Evolutionary conservation across 1,140 invertebrate species (phyloP).

Genomic region (Teleogryllus occipitalis): DNA sequence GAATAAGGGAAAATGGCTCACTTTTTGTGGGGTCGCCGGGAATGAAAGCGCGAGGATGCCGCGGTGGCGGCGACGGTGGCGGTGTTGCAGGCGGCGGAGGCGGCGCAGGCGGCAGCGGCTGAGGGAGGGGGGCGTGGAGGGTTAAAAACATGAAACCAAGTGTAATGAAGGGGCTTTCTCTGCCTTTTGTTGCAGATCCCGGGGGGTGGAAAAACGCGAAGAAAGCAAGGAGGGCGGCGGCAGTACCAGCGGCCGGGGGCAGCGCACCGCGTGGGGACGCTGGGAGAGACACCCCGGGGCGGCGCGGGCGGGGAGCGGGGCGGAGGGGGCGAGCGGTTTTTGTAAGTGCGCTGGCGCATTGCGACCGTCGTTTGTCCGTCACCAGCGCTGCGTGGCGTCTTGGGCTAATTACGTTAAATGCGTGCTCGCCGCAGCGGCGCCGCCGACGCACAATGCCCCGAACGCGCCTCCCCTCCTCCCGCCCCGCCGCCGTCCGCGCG

Average conservation of each 20-base stretch:
- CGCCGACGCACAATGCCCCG: not conserved
- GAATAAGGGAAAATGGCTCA: constrained; percentile 1
- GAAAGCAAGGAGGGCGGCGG: not conserved
- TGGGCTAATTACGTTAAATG: not conserved
- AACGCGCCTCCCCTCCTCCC: not conserved
- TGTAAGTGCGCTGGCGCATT: not conserved
- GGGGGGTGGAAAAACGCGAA: not conserved
- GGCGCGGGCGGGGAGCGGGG: too few relatives aligned
- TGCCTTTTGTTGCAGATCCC: not conserved
- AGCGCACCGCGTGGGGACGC: not conserved
- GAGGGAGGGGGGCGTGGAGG: constrained; percentile 21
- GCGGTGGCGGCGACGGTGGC: constrained; percentile 19
- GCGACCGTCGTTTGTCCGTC: not conserved
- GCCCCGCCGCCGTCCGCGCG: not conserved
- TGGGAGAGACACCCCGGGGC: too few relatives aligned
- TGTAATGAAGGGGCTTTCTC: not conserved
- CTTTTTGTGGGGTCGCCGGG: not conserved
- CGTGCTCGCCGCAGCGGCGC: not conserved
- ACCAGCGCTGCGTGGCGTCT: not conserved
- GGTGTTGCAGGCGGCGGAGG: constrained; percentile 27
- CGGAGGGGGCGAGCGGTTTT: not conserved
- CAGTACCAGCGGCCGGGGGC: not conserved
- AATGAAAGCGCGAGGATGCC: not conserved
- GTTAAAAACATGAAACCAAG: constrained; percentile 8
- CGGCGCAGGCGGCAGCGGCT: constrained; percentile 24